These are phyloP conservation scores for Salvelinus namaycush DNA, from an alignment of 2,113 vertebrate genomes.

Conservation along the genomic window DNA sequence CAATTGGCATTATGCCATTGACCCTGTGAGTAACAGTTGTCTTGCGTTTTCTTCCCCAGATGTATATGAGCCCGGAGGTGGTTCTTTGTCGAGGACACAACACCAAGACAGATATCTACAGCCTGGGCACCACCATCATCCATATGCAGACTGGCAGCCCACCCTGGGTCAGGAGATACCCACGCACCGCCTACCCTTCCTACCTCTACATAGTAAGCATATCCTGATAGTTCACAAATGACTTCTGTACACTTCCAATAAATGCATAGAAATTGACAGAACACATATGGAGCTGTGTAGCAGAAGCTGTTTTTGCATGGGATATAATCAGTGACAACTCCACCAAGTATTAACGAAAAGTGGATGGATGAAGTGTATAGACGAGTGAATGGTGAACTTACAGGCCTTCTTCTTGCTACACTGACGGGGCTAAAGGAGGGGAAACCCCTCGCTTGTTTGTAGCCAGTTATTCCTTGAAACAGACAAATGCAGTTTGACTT, in stretches of 20 bases:
- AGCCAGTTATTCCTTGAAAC: neutral
- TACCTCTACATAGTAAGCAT: conserved; percentile 92
- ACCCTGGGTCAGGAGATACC: conserved; percentile 94
- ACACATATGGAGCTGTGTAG: neutral
- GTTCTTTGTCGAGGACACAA: conserved; percentile 92
- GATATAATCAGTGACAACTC: no score
- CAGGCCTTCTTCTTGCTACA: no score
- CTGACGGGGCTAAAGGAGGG: neutral
- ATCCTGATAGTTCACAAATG: neutral
- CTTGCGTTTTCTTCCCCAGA: conserved; percentile 67
- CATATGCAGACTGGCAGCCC: conserved; percentile 96
- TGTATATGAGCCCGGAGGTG: conserved; percentile 98
- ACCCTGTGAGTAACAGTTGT: neutral
- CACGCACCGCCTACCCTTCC: conserved; percentile 91
- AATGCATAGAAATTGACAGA: no score
- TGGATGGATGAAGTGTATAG: neutral
- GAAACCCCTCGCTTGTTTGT: neutral
- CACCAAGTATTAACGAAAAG: neutral
- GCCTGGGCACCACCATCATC: conserved; percentile 92
- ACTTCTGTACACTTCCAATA: no score
- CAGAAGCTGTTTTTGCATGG: neutral
- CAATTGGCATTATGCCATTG: neutral
- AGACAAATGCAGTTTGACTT: no score
- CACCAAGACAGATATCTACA: conserved; percentile 95
- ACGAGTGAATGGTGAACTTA: neutral